phyloP scores from a whole-genome alignment of 2,797 vertebrate genomes.

The Gymnoscopelus microlampas region DNA sequence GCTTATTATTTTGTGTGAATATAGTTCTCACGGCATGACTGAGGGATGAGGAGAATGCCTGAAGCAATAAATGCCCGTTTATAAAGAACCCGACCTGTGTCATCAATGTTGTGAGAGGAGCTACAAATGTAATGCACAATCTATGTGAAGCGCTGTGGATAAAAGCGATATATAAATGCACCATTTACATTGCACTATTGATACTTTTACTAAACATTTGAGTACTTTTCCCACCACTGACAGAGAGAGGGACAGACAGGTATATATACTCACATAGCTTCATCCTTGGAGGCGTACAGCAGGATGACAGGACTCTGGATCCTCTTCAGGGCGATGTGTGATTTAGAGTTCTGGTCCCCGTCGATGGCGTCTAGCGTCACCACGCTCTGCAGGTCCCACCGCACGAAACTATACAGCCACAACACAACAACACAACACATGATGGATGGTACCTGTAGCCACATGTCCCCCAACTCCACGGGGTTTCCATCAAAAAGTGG shows the following conservation, averaged over 20 bases:
- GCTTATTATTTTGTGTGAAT: too few species aligned
- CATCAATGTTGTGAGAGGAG: too few species aligned
- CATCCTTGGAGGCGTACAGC: slow-evolving; percentile 97
- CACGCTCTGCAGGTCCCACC: slow-evolving; percentile 96
- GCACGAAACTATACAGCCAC: slow-evolving; percentile 88
- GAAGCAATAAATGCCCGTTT: too few species aligned
- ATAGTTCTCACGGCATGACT: too few species aligned
- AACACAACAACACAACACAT: slow-evolving; percentile 42
- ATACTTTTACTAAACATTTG: too few species aligned
- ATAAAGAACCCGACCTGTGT: too few species aligned
- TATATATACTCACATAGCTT: slow-evolving; percentile 77
- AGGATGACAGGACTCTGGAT: slow-evolving; percentile 97
- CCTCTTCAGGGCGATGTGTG: slow-evolving; percentile 95
- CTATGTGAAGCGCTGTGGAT: too few species aligned
- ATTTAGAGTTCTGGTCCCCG: slow-evolving; percentile 89
- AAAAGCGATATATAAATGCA: too few species aligned
- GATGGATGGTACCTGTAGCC: slow-evolving; percentile 26
- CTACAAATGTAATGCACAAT: too few species aligned
- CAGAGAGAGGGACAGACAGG: background rate
- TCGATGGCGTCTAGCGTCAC: slow-evolving; percentile 92
- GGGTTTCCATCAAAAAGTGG: slow-evolving; percentile 29
- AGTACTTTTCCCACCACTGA: too few species aligned
- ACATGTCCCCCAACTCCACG: slow-evolving; percentile 11
- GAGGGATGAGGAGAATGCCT: too few species aligned
- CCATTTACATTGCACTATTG: too few species aligned